Evolutionary conservation across 2,113 vertebrate genomes (phyloP), one percentile per base, ranked within the genome.

Genomic region (Datnioides undecimradiatus): DNA sequence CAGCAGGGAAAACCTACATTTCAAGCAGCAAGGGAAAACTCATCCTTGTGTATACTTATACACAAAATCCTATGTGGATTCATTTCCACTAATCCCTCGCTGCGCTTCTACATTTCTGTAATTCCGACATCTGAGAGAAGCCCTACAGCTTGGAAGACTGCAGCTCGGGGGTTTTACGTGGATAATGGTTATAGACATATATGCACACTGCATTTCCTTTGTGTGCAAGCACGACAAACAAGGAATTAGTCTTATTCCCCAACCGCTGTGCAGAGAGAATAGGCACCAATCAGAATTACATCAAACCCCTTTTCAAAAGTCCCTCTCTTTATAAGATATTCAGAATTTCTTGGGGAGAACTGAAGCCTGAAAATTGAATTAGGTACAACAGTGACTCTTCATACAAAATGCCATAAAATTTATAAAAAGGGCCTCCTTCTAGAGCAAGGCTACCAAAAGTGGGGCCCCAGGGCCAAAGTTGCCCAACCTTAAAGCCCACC

Each of bases 21-120:
- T 86, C 48, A 73, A 81, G 63, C 72, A 74, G 76, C 40, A 19
- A 36, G 82, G 51, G 68, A 73, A 73, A 82, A 63, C 12, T 68
- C 80, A 41, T 66, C 59, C 51, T 41, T 64, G 48, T 77, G 72
- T 58, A 48, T 59, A 80, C 40, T 67, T 59, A 38, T 65, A 55
- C 70, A 57, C 71, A 79, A 80, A 83, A 88, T 88, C 84, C 76
- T 66, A 83, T 60, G 80, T 75, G 77, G 87, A 79, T 86, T 85
- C 51, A 73, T 87, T 89, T 89, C 68, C 65, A 82, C 81, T 88
- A 91, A 93, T 91, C 90, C 80, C 62, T 86, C 2, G n/a, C 73
- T 64, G 82, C 6, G 54, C 77, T 62, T 86, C 79, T 43, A 60
- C 71, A 73, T 84, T 74, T 86, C 63, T 72, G 55, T 88, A 76